Evolutionary conservation across 2,113 vertebrate species (phyloP), one percentile per base, ranked within the genome.

Genomic region (Oriolus oriolus): DNA sequence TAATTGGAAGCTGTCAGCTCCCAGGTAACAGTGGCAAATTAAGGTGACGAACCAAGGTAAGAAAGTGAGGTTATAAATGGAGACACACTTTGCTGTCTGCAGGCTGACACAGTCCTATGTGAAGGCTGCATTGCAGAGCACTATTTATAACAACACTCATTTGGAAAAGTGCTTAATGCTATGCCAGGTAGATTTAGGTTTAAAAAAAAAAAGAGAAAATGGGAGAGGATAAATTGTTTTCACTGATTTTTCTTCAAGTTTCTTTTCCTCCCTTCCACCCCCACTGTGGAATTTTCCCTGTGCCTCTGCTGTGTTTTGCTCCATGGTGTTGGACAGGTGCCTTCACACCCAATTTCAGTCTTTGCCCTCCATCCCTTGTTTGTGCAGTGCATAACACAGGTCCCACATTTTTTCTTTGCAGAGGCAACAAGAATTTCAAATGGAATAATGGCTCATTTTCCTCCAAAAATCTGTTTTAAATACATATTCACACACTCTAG

Each of bases 1-100:
- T 90, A 97, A 91, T 90, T 76, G 88, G 88, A 77, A 96, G 63
- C 90, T 95, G 90, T 93, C 92, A 88, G 79, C 82, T 95, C 37
- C 42, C 90, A 88, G 75, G 63, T 90, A 90, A 84, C 78, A 64
- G 78, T 44, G 13, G 82, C 66, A 95, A 96, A 95, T 94, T 90
- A 94, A 79, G 88, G 85, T 88, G 92, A 90, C 20, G 41, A 96
- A 76, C 31, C 85, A 88, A 83, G 61, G 88, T 87, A 93, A 85
- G 94, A 76, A 85, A 95, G 45, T 5, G 82, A 88, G 66, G 50
- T 2, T 24, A 93, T 94, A 95, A 93, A 95, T 79, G 76, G 84
- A 96, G 81, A 85, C 81, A 86, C 53, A 52, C n/a, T 93, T 69
- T 61, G 54, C 92, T 42, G 59, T 90, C 94, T 37, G 75, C 78